A percentile compares a stretch with the other conserved stretches of the same genome.
Conservation (phyloP, 2,113 vertebrate species). For the Phoenicopterus ruber region DNA sequence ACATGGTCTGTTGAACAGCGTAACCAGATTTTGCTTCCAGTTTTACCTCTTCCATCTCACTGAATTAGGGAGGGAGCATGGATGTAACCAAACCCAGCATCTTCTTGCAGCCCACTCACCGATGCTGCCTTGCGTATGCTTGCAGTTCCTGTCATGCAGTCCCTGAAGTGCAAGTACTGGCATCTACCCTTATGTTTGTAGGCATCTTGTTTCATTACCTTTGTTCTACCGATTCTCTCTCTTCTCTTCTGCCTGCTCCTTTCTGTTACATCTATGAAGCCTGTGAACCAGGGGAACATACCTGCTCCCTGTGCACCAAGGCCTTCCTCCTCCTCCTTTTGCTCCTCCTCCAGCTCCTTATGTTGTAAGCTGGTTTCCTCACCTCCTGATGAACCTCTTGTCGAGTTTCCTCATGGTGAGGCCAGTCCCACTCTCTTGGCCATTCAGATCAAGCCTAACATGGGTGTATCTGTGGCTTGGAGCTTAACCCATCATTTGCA, state of each 20-base stretch:
- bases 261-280: not conserved
- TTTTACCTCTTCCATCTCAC: not conserved
- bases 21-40: not conserved
- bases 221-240: not conserved
- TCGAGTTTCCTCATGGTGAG: not conserved
- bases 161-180: not conserved
- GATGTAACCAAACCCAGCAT: not conserved
- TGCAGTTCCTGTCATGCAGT: not conserved
- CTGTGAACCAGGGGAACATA: not conserved
- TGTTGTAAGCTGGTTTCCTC: not conserved
- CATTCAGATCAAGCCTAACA: not conserved
- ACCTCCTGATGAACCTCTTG: not conserved
- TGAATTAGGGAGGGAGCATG: not conserved
- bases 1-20: not conserved
- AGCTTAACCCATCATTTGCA: not conserved
- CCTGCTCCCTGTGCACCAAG: not conserved
- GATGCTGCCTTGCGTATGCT: fast-evolving
- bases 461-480: not conserved
- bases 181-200: not conserved
- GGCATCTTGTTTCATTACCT: not conserved
- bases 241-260: not conserved
- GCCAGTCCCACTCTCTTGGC: not conserved
- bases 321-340: not conserved
- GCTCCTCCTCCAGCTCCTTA: not conserved
- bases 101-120: not conserved